These are phyloP conservation scores for Phrynocephalus vlangalii DNA, from an alignment of 2,797 vertebrate genomes.

Conservation along the genomic window DNA sequence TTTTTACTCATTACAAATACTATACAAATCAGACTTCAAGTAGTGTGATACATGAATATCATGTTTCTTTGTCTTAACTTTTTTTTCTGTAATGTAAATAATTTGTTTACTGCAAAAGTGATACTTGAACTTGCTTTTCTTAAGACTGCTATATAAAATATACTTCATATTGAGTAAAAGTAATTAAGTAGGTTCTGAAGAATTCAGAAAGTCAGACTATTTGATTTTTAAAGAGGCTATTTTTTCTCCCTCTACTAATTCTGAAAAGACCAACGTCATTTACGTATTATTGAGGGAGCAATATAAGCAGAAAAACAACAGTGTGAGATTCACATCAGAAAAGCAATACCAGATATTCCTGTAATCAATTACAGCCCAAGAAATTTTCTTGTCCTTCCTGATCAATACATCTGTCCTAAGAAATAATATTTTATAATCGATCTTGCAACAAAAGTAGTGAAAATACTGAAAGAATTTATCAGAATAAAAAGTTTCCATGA, in stretches of 20 bases:
- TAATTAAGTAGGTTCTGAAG: too few relatives aligned
- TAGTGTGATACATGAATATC: slow-evolving; percentile 17
- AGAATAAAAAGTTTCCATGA: slow-evolving; percentile 20
- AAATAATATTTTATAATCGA: neutral
- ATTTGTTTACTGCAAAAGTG: slow-evolving; percentile 35
- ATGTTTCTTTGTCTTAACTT: slow-evolving; percentile 13
- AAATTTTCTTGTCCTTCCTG: slow-evolving; percentile 1
- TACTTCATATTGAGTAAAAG: too few relatives aligned
- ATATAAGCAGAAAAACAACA: neutral
- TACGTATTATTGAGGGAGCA: neutral
- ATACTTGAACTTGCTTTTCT: slow-evolving; percentile 1
- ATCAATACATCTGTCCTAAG: neutral
- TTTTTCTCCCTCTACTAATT: neutral
- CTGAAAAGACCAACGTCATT: slow-evolving; percentile 6
- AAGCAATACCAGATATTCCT: slow-evolving; percentile 19
- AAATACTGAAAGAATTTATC: neutral
- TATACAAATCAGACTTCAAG: slow-evolving; percentile 23
- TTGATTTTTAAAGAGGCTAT: neutral
- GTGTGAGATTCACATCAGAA: neutral
- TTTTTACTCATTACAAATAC: neutral
- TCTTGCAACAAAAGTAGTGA: neutral
- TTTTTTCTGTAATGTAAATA: neutral
- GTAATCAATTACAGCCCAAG: neutral
- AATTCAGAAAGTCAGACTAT: neutral
- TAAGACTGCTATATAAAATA: neutral